Evolutionary conservation across 2,888 invertebrate species (phyloP), one percentile per base, ranked within the genome.

Genomic region (Limulus polyphemus): DNA sequence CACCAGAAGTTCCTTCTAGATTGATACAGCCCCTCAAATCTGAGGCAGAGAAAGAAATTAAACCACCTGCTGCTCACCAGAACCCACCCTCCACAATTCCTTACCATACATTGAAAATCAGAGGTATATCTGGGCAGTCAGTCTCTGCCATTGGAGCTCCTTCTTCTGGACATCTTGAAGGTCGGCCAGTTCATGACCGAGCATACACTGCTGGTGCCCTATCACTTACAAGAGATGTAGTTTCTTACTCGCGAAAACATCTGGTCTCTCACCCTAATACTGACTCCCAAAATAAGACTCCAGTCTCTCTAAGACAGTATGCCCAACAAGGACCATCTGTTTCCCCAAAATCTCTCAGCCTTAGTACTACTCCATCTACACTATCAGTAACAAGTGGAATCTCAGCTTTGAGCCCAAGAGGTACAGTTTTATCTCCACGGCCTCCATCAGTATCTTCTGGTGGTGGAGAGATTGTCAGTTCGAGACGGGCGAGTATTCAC

Each of bases 21-120:
- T 54, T 54, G 54, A 55, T 62, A n/a, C 62, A 62, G 46, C 59
- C 57, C 14, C 7, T 32, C 32, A 32, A 32, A 32, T 58, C 60
- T 48, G 47, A 49, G 11, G 47, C 14, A 11, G 49, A 54, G 32
- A 58, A 57, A 48, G 57, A 56, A 12, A 61, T 62, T n/a, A 64
- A 60, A 57, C 67, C 67, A 17, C 68, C 65, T 56, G 62, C 59
- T n/a, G 68, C 68, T n/a, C 67, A 67, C 58, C 68, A 68, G 58
- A 59, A 63, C 16, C 67, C 55, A 48, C 63, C 65, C n/a, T 61
- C 62, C n/a, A 65, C 65, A 47, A 64, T 60, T 59, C 66, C 62
- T 17, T 64, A 61, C 48, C 32, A 47, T 17, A 47, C 58, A 5
- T 48, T 57, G 9, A 57, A 61, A 14, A 32, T 32, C 32, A 32